phyloP scores from a whole-genome alignment of 2,888 invertebrate species.

The Mesorhabditis sp. region DNA sequence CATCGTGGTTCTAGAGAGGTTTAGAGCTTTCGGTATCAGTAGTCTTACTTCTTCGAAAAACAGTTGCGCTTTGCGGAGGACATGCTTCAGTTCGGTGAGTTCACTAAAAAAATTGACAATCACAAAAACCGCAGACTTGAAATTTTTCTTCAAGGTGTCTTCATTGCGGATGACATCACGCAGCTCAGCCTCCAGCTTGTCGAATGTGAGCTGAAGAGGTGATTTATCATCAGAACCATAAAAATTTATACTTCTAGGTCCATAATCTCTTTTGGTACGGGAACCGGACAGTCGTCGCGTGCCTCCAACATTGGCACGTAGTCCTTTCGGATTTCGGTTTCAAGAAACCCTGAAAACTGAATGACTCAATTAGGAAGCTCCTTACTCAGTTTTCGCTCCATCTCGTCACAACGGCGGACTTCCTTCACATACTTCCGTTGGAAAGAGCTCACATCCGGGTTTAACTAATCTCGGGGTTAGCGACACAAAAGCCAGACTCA shows the following conservation, averaged over 20 bases:
- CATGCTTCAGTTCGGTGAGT: constrained; percentile 91
- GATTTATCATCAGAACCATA: constrained; percentile 18
- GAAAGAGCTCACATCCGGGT: constrained; percentile 94
- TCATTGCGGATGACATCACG: constrained; percentile 97
- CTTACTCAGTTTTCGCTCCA: constrained; percentile 66
- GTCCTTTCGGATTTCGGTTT: constrained; percentile 93
- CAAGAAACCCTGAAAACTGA: constrained; percentile 70
- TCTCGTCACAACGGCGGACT: constrained; percentile 94
- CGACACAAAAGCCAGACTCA: constrained; percentile 67
- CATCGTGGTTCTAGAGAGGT: too few relatives aligned
- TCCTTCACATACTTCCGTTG: constrained; percentile 98
- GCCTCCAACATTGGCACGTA: constrained; percentile 95
- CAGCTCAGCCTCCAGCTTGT: constrained; percentile 92
- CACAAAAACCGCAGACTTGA: constrained; percentile 59
- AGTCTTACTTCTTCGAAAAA: constrained; percentile 83
- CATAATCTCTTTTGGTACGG: constrained; percentile 96
- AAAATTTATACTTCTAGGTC: constrained; percentile 77
- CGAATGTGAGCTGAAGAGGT: constrained; percentile 71
- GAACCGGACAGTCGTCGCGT: constrained; percentile 96
- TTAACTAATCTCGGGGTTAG: constrained; percentile 69
- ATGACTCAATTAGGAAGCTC: background rate
- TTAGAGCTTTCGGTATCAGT: background rate
- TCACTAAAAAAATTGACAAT: constrained; percentile 66
- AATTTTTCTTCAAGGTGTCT: constrained; percentile 69
- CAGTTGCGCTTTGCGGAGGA: constrained; percentile 90